These are phyloP conservation scores for Drosophila sordidula DNA, from an alignment of 2,888 invertebrate species.

Conservation along the genomic window DNA sequence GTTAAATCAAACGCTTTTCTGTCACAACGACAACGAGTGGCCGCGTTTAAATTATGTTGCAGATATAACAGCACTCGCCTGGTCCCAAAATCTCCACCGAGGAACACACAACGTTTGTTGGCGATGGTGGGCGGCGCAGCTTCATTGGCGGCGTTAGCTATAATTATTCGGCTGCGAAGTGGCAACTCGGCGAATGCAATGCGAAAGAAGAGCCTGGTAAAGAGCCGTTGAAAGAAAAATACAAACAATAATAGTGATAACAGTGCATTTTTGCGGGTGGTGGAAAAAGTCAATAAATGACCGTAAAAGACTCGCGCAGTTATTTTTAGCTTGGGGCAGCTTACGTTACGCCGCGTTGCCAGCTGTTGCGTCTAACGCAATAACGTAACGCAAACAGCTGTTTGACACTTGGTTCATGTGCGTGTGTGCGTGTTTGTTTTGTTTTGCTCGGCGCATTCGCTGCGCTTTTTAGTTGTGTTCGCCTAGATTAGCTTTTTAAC, in stretches of 20 bases:
- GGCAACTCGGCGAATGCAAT: conserved; percentile 58
- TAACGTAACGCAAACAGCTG: conserved; percentile 61
- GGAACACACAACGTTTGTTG: conserved; percentile 32
- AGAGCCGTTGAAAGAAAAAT: background rate
- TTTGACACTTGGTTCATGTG: conserved; percentile 7
- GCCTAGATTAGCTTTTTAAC: conserved; percentile 11
- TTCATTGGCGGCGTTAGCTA: conserved; percentile 57
- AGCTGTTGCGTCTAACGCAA: conserved; percentile 48
- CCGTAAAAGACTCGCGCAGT: conserved; percentile 76
- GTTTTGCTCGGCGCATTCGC: conserved; percentile 64
- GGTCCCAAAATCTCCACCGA: conserved; percentile 31
- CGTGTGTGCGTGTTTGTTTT: conserved; percentile 44
- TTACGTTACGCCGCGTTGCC: conserved; percentile 39
- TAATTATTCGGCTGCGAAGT: conserved; percentile 58
- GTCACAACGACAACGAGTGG: conserved; percentile 31
- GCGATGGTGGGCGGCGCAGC: conserved; percentile 50
- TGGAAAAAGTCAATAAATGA: conserved; percentile 73
- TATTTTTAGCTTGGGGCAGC: conserved; percentile 78
- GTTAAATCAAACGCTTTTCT: conserved; percentile 51
- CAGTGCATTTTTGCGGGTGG: background rate
- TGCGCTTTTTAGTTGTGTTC: conserved; percentile 33
- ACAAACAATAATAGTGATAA: conserved; percentile 1
- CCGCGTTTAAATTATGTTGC: conserved; percentile 28
- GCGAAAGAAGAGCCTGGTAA: conserved; percentile 66
- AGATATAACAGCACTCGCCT: conserved; percentile 31